Base-by-base conservation (phyloP, 2,797 vertebrate genomes). In the Phalloptychus januarius region DNA sequence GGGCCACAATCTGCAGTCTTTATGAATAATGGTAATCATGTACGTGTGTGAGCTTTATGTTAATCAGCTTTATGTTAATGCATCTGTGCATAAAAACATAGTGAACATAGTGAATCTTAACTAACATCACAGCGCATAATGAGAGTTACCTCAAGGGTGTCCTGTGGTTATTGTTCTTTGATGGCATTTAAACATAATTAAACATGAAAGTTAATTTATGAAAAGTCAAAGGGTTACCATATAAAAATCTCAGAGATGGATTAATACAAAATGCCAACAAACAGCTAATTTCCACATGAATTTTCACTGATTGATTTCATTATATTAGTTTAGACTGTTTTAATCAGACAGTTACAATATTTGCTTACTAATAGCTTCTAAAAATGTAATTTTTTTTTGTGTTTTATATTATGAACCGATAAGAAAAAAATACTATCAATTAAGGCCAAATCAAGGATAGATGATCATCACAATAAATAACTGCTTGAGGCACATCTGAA, bases 271-370 rank as follows among this genome's bases (percentile, higher is more conserved):
- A 25, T 70, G 45, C 42, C 63, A 56, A 83, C 76, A 33, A 78
- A 87, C 75, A 40, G 16, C 15, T 0, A 2, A 23, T 11, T 54
- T 54, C n/a, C 52, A 54, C 56, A 54, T 8, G 1, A 71, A 71
- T 85, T 86, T 79, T 25, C 76, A 85, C 82, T 46, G 63, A 46
- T 7, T 0, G 10, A 13, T 69, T 38, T 71, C 25, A 38, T 79
- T 79, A 85, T 75, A 78, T 84, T 72, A 74, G 74, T 69, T 38
- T 81, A 36, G 36, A 72, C 74, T 38, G 46, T 73, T 45, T 85
- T 2, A 84, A 76, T 0, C 10, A 72, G 79, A 54, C 76, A 61
- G 15, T 65, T 38, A 38, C 8, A 0, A 15, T 65, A 65, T 38
- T 65, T 65, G 16, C 15, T 36, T 36, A 8, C 0, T 12, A 38